Base-by-base conservation (phyloP, 1,140 invertebrate genomes). In the Lepidurus arcticus region DNA sequence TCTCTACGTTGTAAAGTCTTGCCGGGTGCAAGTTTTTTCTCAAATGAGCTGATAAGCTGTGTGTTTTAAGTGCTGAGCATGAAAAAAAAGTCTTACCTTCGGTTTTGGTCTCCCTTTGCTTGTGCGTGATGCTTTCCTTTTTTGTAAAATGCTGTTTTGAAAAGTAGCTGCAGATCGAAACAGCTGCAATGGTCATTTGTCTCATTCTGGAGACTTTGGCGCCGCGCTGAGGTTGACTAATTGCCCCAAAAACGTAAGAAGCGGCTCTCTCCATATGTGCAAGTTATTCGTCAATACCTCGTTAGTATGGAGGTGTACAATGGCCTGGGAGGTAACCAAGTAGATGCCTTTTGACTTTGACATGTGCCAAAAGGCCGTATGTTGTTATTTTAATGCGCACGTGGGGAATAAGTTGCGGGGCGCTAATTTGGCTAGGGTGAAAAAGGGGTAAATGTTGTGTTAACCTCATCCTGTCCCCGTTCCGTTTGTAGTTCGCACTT, bases 241-340 rank as follows among this genome's bases (percentile, higher is more conserved):
- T 21, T 65, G 53, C 21, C n/a, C 53, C 6, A 21, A 65, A 65
- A 21, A 13, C 21, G 34, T 65, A 21, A n/a, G 16, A 65, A 16
- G 53, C n/a, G 21, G 53, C 21, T 65, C n/a, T 65, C 16, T 65
- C 16, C 16, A 65, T 65, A 65, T 21, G 21, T 21, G n/a, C 53
- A 65, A 65, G 53, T 65, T 65, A 65, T 65, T 65, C 21, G 53
- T 65, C 53, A 65, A 65, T 65, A 13, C 53, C 53, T 65, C 9
- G n/a, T 65, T 65, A 65, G 53, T 65, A 21, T n/a, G 21, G 16
- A 65, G n/a, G 53, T 21, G 16, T 21, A n/a, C 21, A 65, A 65
- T 13, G 53, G 21, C 53, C 53, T 65, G 53, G 13, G 13, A 65
- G 16, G 53, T 65, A n/a, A 21, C 16, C 16, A 65, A 13, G 16